Conservation (phyloP, 2,888 invertebrate species). For the Nasonovia ribisnigri region DNA sequence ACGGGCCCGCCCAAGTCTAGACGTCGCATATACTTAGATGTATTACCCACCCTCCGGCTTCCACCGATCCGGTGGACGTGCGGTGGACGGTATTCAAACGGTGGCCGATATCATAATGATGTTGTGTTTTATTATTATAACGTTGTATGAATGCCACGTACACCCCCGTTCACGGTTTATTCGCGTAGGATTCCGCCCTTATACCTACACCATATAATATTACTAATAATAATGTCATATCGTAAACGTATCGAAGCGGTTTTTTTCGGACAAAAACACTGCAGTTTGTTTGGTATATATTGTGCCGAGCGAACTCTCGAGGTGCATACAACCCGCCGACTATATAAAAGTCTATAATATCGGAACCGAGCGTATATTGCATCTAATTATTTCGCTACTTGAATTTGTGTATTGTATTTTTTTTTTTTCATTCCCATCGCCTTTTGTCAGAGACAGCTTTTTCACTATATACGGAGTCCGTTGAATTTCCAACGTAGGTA, state of each 20-base stretch:
- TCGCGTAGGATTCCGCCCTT: background rate
- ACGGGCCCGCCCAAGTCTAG: background rate
- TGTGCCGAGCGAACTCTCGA: background rate
- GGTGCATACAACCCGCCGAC: background rate
- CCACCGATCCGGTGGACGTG: background rate
- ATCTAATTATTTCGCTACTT: background rate
- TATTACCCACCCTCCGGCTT: background rate
- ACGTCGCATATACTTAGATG: background rate
- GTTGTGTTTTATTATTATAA: background rate
- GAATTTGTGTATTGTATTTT: no score
- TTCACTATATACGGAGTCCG: background rate
- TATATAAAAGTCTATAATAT: background rate
- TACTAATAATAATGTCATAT: background rate
- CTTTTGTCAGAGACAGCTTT: background rate
- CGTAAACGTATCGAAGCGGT: no score
- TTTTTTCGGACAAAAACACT: no score
- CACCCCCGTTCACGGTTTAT: background rate
- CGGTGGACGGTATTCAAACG: background rate
- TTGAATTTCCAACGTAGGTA: background rate
- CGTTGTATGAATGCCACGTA: background rate
- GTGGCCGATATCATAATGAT: background rate
- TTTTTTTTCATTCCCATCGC: background rate
- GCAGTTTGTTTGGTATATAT: no score
- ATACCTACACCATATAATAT: background rate
- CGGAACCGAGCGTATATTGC: background rate